Evolutionary conservation across 1,140 invertebrate species (phyloP), one percentile per base, ranked within the genome.

Genomic region (Sarcophaga peregrina): DNA sequence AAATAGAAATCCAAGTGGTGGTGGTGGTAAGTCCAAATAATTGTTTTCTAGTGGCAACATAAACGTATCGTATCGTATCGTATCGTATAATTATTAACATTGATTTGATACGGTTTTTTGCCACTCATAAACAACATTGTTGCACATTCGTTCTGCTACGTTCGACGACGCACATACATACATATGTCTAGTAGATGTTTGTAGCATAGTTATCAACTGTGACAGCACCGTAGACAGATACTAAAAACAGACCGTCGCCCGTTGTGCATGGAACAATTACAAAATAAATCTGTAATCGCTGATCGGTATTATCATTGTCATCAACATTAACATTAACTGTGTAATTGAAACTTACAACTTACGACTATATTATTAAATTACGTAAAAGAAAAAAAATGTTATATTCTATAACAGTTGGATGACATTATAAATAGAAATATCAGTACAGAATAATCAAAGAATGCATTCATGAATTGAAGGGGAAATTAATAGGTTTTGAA

Each of bases 11-110:
- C 6, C 13, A 58, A 15, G 52, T 58, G 52, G 50, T 54, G 4
- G 52, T 54, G 10, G 52, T 54, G 10, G 54, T 58, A 58, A 58
- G 54, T 58, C 5, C 74, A 48, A 47, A 47, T 76, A 48, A 76
- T 76, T 76, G 46, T 76, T 76, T 76, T 76, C 73, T 76, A 47
- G 74, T 76, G 74, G 15, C 74, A 58, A 58, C 54, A 58, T 54
- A 54, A n/a, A 58, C 25, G 25, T 37, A 37, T 37, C 25, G 25
- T 20, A n/a, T 8, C 25, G 25, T 37, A 37, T 37, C 25, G 25
- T 20, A n/a, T 8, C 45, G 74, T 47, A 25, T 76, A 47, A 48
- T 76, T 76, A 76, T 76, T 76, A 48, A 5, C 74, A 48, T 11
- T 58, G 54, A 58, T 58, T 37, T 37, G n/a, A 58, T 37, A 37